Percentiles rank a stretch among this genome's conserved stretches.
phyloP scores from a whole-genome alignment of 2,888 invertebrate species.

The Physocephala rufipes region DNA sequence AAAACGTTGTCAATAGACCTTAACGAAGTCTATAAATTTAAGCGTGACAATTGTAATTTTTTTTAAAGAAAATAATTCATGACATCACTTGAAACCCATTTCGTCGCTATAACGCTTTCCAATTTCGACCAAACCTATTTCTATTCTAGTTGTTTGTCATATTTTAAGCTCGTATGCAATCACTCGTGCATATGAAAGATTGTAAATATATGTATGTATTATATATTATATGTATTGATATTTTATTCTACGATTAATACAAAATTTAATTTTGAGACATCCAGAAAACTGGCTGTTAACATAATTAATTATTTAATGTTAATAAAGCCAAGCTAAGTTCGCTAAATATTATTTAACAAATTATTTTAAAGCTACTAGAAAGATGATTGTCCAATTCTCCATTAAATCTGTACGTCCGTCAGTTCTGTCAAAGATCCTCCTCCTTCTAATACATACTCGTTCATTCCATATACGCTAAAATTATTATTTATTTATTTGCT shows the following conservation, averaged over 20 bases:
- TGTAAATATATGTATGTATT: slow-evolving; percentile 40
- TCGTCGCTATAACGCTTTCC: slow-evolving; percentile 30
- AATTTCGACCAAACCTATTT: slow-evolving; percentile 23
- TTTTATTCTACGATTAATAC: slow-evolving; percentile 44
- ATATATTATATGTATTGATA: slow-evolving; percentile 37
- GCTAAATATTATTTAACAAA: slow-evolving; percentile 8
- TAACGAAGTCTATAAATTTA: too few species aligned
- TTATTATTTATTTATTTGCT: slow-evolving; percentile 49
- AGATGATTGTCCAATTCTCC: slow-evolving; percentile 35
- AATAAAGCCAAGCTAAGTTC: slow-evolving; percentile 13
- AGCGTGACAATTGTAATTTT: slow-evolving; percentile 27
- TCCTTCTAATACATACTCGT: neutral
- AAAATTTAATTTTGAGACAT: slow-evolving; percentile 28
- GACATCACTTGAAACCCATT: too few species aligned
- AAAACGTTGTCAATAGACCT: too few species aligned
- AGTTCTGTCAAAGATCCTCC: neutral
- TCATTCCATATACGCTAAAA: neutral
- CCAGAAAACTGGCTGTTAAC: slow-evolving; percentile 35
- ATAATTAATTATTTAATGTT: slow-evolving; percentile 14
- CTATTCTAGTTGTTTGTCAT: slow-evolving; percentile 11
- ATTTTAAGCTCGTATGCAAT: slow-evolving; percentile 12
- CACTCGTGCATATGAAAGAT: slow-evolving; percentile 23
- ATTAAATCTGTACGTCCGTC: slow-evolving; percentile 5
- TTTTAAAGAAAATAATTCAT: too few species aligned
- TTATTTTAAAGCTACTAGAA: slow-evolving; percentile 11